Base-by-base conservation (phyloP, 2,113 vertebrate species). In the Panthera uncia region DNA sequence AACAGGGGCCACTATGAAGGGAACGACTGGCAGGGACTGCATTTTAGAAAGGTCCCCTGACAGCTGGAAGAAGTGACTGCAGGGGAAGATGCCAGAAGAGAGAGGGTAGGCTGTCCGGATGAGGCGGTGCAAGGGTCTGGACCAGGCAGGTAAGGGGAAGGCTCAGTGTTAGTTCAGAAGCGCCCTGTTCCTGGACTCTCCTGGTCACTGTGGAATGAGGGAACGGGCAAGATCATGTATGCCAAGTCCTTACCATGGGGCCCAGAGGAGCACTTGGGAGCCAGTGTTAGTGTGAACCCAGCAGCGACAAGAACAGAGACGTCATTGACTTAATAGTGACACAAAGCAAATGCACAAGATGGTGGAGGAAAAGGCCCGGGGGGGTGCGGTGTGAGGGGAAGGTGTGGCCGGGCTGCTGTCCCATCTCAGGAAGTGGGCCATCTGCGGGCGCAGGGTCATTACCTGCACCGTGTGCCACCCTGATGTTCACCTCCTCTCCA, bases 211-310 rank as follows among this genome's bases (percentile, higher is more conserved):
- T n/a, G 38, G 12, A 71, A 33, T 1, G 27, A 69, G 29, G 63
- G 63, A 12, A 9, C 2, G 19, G 52, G 55, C 0, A 4, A 12
- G 5, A 3, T 25, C 7, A n/a, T 0, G 11, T 4, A 4, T 10
- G 33, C 4, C 10, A 52, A 18, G 19, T 29, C 87, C 85, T 15
- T 3, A 69, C 21, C 1, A 10, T 31, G 2, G 50, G 2, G 4
- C 38, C 31, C 27, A 14, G 12, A 12, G 52, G 31, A 71, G 36
- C 33, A 16, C 61, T 3, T 0, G 1, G 38, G 14, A 63, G 29
- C 38, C 7, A 2, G 2, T 0, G 7, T 11, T 11, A 6, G n/a
- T 10, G 10, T 1, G 16, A 27, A 6, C 0, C 11, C 33, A 27
- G 36, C 1, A 7, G 83, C 45, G 12, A 2, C 57, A 1, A 27